phyloP scores from a whole-genome alignment of 2,113 vertebrate genomes.

The Carassius gibelio region DNA sequence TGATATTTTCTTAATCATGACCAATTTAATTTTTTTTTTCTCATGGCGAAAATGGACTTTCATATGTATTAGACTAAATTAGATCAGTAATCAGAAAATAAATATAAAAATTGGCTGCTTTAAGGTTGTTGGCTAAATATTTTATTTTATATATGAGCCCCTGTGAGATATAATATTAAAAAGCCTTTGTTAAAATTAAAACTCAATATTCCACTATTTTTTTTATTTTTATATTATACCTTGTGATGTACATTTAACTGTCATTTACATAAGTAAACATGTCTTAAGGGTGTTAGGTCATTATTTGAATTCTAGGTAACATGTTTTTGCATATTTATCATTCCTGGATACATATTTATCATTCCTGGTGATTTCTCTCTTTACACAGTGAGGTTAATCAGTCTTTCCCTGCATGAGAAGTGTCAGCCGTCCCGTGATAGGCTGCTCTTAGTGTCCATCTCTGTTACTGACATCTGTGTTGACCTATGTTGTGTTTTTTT shows the following conservation, averaged over 20 bases:
- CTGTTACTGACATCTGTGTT: conserved; percentile 55
- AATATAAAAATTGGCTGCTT: neutral
- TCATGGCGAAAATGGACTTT: neutral
- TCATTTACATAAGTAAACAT: neutral
- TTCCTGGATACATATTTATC: neutral
- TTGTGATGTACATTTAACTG: neutral
- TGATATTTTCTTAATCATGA: neutral
- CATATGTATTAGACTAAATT: neutral
- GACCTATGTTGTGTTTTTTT: conserved; percentile 70
- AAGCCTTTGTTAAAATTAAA: neutral
- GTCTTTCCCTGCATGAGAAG: conserved; percentile 48
- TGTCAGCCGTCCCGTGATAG: conserved; percentile 29
- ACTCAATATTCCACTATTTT: neutral
- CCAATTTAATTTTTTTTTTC: neutral
- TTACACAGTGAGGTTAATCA: conserved; percentile 19
- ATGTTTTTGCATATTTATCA: conserved; percentile 14
- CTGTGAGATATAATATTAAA: neutral
- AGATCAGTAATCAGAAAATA: neutral
- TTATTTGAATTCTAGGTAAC: neutral
- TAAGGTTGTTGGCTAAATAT: neutral
- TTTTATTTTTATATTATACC: neutral
- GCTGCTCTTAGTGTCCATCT: conserved; percentile 41
- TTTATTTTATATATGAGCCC: neutral
- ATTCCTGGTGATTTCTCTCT: conserved; percentile 11
- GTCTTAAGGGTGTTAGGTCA: neutral